Conservation (phyloP, 2,113 vertebrate species). For the Eulacestoma nigropectus region DNA sequence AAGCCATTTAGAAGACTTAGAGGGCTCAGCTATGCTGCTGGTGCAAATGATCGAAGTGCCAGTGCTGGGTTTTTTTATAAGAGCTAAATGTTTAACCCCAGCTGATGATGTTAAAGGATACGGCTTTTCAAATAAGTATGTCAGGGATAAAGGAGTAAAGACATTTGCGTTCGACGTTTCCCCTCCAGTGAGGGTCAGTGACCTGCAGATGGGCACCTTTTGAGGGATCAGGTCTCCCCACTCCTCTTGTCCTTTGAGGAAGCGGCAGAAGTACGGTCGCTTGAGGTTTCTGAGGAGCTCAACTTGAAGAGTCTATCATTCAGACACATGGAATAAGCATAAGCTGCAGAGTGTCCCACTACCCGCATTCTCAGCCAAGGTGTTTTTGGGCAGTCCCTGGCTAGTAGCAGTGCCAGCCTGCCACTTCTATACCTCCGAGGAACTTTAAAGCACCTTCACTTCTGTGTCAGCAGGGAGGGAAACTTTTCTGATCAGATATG, state of each 20-base stretch:
- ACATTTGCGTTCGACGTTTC: fast-evolving
- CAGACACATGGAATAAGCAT: fast-evolving
- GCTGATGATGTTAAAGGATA: not conserved
- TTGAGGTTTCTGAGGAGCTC: not conserved
- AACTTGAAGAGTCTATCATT: not conserved
- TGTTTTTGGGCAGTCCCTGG: not conserved
- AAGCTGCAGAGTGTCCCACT: not conserved
- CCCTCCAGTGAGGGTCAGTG: not conserved
- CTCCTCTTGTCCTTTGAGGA: not conserved
- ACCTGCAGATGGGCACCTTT: not conserved
- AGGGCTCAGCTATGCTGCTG: not conserved
- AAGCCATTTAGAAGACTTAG: not conserved
- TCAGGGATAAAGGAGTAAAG: not conserved
- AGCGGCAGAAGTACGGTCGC: fast-evolving
- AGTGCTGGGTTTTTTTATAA: not conserved
- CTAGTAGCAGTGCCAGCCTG: not conserved
- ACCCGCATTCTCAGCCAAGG: not conserved
- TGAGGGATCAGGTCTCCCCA: not conserved
- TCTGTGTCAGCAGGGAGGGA: not conserved
- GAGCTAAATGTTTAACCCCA: not conserved
- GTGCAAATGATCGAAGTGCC: not conserved
- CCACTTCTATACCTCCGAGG: not conserved
- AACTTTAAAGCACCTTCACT: not conserved
- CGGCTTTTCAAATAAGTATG: not conserved
- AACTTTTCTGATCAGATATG: not conserved